Percentiles rank a stretch among this genome's conserved stretches.
phyloP scores from a whole-genome alignment of 2,888 invertebrate genomes.

The Dascillus cervinus region DNA sequence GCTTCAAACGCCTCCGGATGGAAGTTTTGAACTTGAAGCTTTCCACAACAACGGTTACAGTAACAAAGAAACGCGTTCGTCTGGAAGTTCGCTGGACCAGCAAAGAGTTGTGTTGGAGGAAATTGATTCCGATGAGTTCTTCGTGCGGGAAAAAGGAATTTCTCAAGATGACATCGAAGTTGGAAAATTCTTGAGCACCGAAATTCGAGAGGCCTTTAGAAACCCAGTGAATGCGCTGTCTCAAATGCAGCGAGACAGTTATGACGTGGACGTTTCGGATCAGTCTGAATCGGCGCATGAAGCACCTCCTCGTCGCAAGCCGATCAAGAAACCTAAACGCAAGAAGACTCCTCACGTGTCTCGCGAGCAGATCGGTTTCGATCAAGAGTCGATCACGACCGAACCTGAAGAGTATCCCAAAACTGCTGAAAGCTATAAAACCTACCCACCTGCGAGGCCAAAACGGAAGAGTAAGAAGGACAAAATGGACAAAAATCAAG shows the following conservation, averaged over 20 bases:
- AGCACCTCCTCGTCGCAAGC: slow-evolving; percentile 47
- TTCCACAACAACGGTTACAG: too few species aligned
- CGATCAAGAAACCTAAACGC: slow-evolving; percentile 38
- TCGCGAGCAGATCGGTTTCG: slow-evolving; percentile 33
- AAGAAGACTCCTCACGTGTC: slow-evolving; percentile 41
- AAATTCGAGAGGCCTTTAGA: slow-evolving; percentile 72
- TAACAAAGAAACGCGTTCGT: slow-evolving; percentile 52
- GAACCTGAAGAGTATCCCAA: slow-evolving; percentile 24
- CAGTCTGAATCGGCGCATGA: slow-evolving; percentile 36
- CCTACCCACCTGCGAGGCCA: slow-evolving; percentile 46
- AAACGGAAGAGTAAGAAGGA: slow-evolving; percentile 46
- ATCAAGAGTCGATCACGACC: slow-evolving; percentile 30
- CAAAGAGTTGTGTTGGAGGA: slow-evolving; percentile 70
- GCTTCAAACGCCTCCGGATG: slow-evolving; percentile 34
- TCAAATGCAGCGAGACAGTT: slow-evolving; percentile 42
- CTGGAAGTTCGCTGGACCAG: slow-evolving; percentile 50
- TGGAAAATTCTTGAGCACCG: slow-evolving; percentile 67
- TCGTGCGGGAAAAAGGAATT: slow-evolving; percentile 72
- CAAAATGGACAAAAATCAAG: slow-evolving; percentile 22
- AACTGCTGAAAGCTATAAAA: slow-evolving; percentile 39
- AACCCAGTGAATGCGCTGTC: slow-evolving; percentile 59
- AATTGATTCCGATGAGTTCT: slow-evolving; percentile 82
- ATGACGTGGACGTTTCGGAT: slow-evolving; percentile 27
- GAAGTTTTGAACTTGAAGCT: slow-evolving; percentile 34
- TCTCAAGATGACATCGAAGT: slow-evolving; percentile 76